phyloP scores from a whole-genome alignment of 2,888 invertebrate species.

The Tenthredo distinguenda region DNA sequence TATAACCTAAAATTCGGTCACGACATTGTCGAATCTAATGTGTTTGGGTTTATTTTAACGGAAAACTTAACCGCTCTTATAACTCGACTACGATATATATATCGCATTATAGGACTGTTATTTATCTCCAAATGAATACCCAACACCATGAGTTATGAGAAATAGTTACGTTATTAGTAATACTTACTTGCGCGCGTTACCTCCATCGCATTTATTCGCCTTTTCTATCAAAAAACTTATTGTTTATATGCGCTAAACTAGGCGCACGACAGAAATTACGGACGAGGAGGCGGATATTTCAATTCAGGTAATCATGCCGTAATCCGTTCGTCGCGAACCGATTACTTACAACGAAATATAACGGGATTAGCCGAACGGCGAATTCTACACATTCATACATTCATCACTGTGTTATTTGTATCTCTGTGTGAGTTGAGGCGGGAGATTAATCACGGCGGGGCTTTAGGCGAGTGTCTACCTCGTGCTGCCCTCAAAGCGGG shows the following conservation, averaged over 20 bases:
- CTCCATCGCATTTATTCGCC: constrained; percentile 59
- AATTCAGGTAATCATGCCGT: constrained; percentile 31
- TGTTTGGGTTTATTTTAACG: not conserved
- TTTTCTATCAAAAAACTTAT: constrained; percentile 20
- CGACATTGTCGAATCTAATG: not conserved
- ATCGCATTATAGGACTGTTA: not conserved
- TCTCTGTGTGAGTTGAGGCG: not conserved
- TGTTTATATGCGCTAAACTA: constrained; percentile 56
- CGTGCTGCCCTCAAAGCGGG: not conserved
- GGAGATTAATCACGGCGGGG: not conserved
- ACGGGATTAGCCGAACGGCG: constrained; percentile 56
- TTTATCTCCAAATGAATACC: not conserved
- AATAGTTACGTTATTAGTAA: not conserved
- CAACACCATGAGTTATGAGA: not conserved
- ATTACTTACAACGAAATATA: constrained; percentile 57
- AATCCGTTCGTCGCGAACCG: not conserved
- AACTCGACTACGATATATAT: not conserved
- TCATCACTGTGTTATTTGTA: too few species aligned
- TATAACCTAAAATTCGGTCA: constrained; percentile 52
- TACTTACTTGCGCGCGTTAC: constrained; percentile 64
- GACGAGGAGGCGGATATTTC: constrained; percentile 53
- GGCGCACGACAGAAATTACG: constrained; percentile 53
- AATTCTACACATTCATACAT: not conserved
- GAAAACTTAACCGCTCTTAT: not conserved
- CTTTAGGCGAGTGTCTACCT: not conserved